Base-by-base conservation (phyloP, 1,140 invertebrate genomes). In the Ips typographus region DNA sequence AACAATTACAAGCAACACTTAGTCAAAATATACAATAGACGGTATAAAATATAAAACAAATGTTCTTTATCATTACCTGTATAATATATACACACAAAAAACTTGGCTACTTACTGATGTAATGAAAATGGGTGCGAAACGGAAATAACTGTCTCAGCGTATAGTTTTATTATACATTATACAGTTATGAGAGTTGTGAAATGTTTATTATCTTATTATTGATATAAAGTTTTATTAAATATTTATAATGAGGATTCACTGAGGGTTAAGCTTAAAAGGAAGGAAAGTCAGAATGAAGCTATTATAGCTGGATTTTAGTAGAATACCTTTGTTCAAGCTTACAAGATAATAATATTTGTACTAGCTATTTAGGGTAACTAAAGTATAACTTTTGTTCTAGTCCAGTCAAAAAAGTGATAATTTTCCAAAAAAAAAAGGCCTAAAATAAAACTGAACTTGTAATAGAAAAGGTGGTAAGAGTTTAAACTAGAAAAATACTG, bases 1-100 rank as follows among this genome's bases (percentile, higher is more conserved):
- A 73, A 76, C 68, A 70, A 75, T 74, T 78, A 78, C 76, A 75
- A 77, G 76, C 77, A 78, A 78, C 77, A 75, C 74, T 71, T 75
- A 75, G 22, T 22, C 22, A 49, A 49, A 77, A 78, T 78, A 76
- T 77, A 78, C 77, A 76, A 74, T 79, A 78, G 74, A 73, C 76
- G 72, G 76, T 78, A 78, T 77, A 77, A 78, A 78, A 78, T 73
- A 77, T 78, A 73, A 73, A 70, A 70, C 72, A 59, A 72, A 76
- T 73, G 74, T 71, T 71, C 71, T 71, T 75, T 71, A 69, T 66
- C 57, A 68, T 77, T 71, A 71, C 74, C 76, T 77, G 77, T 77
- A 78, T 78, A 78, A 74, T 78, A 78, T 78, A 78, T 78, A 78
- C 77, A 22, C 22, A 22, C 22, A 77, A 75, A 78, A 64, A 40